Conservation (phyloP, 2,888 invertebrate genomes). For the Rhagonycha fulva region DNA sequence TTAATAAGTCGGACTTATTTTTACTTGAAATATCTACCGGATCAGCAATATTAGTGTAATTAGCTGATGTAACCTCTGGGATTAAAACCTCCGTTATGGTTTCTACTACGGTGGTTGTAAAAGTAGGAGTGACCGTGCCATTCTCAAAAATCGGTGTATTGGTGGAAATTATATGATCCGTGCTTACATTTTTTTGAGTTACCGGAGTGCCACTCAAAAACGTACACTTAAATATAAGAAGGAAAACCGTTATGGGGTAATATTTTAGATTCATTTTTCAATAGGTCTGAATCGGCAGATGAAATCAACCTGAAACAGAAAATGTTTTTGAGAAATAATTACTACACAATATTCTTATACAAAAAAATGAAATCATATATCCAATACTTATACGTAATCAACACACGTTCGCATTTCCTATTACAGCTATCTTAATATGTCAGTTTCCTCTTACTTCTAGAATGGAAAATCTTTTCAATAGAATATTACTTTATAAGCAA, state of each 20-base stretch:
- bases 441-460: background rate
- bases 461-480: constrained; percentile 1
- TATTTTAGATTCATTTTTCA: background rate
- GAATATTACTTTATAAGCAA: background rate
- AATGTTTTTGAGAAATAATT: background rate
- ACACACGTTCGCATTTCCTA: constrained; percentile 8
- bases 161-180: background rate
- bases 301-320: background rate
- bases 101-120: background rate
- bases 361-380: constrained; percentile 5
- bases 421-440: constrained; percentile 13
- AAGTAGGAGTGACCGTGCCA: background rate
- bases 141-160: background rate
- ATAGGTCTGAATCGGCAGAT: background rate
- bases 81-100: background rate
- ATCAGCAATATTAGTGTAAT: background rate
- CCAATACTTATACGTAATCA: constrained; percentile 11
- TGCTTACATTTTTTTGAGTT: constrained; percentile 42
- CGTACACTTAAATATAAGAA: constrained; percentile 16
- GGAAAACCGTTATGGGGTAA: constrained; percentile 10
- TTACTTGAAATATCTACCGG: background rate
- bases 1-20: background rate
- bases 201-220: constrained; percentile 45
- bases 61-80: background rate
- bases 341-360: background rate